Percentiles rank a stretch among this genome's conserved stretches.
Evolutionary conservation across 1,140 invertebrate species (phyloP).

Genomic region (Theocolax elegans): DNA sequence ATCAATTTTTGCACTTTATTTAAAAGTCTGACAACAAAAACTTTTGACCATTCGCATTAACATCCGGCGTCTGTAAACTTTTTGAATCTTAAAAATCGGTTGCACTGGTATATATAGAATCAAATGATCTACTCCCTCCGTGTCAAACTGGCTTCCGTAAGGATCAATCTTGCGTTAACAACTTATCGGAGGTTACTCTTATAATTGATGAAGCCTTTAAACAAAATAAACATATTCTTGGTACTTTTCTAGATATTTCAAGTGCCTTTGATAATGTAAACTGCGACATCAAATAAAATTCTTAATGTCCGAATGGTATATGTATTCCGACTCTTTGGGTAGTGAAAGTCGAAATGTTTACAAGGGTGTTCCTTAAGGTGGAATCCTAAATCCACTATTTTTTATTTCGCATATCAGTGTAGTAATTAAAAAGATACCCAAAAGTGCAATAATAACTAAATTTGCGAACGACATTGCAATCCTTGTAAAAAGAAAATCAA

Average conservation of each 20-base stretch:
- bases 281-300: not conserved
- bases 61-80: conserved; percentile 30
- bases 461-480: no score
- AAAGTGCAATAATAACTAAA: not conserved
- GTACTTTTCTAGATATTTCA: conserved; percentile 5
- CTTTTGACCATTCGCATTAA: conserved; percentile 14
- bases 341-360: not conserved
- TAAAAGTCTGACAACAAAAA: not conserved
- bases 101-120: not conserved
- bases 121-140: not conserved
- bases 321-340: not conserved
- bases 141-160: no score
- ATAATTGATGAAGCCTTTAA: not conserved
- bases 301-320: not conserved
- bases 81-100: not conserved
- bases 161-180: no score
- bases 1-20: not conserved
- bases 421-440: not conserved
- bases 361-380: not conserved
- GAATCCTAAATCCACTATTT: not conserved
- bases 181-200: no score
- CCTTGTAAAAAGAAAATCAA: no score
- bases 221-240: not conserved
- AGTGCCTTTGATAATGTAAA: not conserved
- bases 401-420: not conserved